Conservation (phyloP, 2,888 invertebrate genomes). For the Athalia rosae region DNA sequence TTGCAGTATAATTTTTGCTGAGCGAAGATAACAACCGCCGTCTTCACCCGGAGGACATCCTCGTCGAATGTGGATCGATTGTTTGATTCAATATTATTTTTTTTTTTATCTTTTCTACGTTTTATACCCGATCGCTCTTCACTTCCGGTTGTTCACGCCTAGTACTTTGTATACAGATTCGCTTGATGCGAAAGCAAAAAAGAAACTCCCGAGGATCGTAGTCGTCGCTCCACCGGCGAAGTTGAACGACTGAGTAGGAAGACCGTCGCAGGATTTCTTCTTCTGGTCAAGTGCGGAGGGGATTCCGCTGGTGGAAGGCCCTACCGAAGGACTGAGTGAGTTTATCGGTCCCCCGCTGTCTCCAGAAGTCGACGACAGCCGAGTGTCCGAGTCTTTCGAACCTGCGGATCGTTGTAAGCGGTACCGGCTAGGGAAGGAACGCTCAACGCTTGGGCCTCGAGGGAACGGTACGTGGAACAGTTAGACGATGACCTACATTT, state of each 20-base stretch:
- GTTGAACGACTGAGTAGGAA: slow-evolving; percentile 38
- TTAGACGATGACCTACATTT: slow-evolving; percentile 73
- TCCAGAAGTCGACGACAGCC: slow-evolving; percentile 38
- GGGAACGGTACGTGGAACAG: slow-evolving; percentile 73
- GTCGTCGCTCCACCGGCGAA: slow-evolving; percentile 14
- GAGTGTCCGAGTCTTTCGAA: slow-evolving; percentile 31
- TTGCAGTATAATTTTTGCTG: slow-evolving; percentile 15
- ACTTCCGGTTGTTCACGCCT: slow-evolving; percentile 7
- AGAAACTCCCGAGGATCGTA: neutral
- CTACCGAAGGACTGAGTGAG: slow-evolving; percentile 26
- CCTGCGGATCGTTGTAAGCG: neutral
- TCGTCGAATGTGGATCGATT: slow-evolving; percentile 18
- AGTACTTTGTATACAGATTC: neutral
- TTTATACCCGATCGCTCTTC: neutral
- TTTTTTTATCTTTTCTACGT: neutral
- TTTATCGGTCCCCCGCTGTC: slow-evolving; percentile 38
- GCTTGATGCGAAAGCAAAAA: slow-evolving; percentile 17
- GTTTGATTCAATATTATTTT: neutral
- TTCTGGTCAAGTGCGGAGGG: slow-evolving; percentile 36
- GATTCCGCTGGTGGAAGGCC: slow-evolving; percentile 7
- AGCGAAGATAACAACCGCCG: slow-evolving; percentile 1
- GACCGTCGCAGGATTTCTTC: slow-evolving; percentile 15
- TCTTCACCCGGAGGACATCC: slow-evolving; percentile 24
- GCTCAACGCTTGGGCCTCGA: slow-evolving; percentile 54
- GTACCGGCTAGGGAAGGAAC: slow-evolving; percentile 15